Percentiles rank a stretch among this genome's conserved stretches.
These are phyloP conservation scores for Tribolium castaneum DNA, from an alignment of 1,140 invertebrate species.

Conservation along the genomic window DNA sequence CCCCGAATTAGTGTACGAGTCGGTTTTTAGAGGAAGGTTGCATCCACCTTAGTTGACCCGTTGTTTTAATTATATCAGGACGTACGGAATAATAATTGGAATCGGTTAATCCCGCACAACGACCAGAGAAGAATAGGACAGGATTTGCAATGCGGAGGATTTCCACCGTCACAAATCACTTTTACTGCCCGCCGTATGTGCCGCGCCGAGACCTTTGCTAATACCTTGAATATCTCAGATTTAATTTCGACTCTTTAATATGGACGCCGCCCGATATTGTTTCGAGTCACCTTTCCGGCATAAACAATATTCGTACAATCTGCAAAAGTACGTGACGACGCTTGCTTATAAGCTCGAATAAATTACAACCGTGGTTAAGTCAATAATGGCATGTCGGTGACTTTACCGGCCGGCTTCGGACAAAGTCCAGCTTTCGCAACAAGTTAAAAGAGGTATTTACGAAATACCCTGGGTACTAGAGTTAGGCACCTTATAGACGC, in stretches of 20 bases:
- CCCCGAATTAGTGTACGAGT: slow-evolving; percentile 32
- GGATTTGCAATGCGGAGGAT: slow-evolving; percentile 61
- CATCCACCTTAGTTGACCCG: slow-evolving; percentile 31
- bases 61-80: slow-evolving; percentile 52
- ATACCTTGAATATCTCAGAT: slow-evolving; percentile 61
- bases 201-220: slow-evolving; percentile 54
- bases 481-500: slow-evolving; percentile 39
- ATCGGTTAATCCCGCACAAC: slow-evolving; percentile 54
- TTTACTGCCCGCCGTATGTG: slow-evolving; percentile 59
- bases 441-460: slow-evolving; percentile 44
- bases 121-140: slow-evolving; percentile 56
- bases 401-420: not conserved
- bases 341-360: slow-evolving; percentile 25
- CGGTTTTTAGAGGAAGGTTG: slow-evolving; percentile 25
- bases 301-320: slow-evolving; percentile 8
- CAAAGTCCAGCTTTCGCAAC: slow-evolving; percentile 37
- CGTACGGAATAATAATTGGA: slow-evolving; percentile 57
- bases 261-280: slow-evolving; percentile 45
- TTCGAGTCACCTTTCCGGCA: slow-evolving; percentile 11
- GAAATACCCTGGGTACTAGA: slow-evolving; percentile 25
- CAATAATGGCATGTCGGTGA: not conserved
- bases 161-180: slow-evolving; percentile 61
- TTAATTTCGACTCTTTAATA: slow-evolving; percentile 61
- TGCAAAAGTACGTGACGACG: slow-evolving; percentile 1
- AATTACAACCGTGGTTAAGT: slow-evolving; percentile 9